Evolutionary conservation across 1,140 invertebrate species (phyloP).

Genomic region (Rhopalosiphum padi): DNA sequence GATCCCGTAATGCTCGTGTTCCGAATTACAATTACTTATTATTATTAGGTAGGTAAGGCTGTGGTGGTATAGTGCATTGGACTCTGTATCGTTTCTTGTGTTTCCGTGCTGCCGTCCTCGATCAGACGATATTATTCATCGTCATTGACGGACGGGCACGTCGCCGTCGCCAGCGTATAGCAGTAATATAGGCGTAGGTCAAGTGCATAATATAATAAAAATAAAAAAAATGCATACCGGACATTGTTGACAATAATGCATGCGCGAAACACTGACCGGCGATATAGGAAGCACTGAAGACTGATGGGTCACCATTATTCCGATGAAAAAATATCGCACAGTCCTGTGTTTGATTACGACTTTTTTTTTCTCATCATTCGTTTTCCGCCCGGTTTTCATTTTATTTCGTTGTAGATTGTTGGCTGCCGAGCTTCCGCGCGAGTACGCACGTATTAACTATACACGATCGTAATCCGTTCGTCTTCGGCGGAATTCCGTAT

Average conservation of each 20-base stretch:
- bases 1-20: background rate
- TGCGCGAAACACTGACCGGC: background rate
- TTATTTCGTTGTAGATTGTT: background rate
- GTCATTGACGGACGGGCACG: background rate
- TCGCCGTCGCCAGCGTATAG: background rate
- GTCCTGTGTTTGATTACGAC: background rate
- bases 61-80: background rate
- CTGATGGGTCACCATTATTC: background rate
- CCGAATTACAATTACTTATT: conserved; percentile 29
- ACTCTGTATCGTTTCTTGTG: background rate
- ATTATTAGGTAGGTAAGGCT: background rate
- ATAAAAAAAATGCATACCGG: background rate
- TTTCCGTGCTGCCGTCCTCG: background rate
- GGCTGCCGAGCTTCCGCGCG: background rate
- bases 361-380: background rate
- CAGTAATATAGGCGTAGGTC: background rate
- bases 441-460: background rate
- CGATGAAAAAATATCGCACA: background rate
- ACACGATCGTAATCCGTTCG: background rate
- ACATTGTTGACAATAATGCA: background rate
- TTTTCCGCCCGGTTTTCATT: background rate
- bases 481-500: background rate
- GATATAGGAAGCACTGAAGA: background rate
- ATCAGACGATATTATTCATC: background rate
- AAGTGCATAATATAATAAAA: background rate